Base-by-base conservation (phyloP, 2,888 invertebrate genomes). In the Andrena chrysosceles region DNA sequence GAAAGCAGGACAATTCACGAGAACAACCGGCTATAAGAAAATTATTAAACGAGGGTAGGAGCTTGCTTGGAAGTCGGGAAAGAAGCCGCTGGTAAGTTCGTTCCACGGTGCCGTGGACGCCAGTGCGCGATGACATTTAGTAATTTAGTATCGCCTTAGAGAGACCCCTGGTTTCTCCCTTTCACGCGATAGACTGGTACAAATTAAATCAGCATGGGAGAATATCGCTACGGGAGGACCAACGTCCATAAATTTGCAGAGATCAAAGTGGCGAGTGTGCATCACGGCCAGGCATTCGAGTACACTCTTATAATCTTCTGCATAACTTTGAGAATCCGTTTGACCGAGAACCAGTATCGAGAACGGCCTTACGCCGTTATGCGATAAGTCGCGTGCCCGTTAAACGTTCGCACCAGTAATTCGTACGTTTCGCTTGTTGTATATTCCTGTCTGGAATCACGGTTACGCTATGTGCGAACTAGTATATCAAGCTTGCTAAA, bases 301-400 rank as follows among this genome's bases (percentile, higher is more conserved):
- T 85, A 87, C 91, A 89, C 90, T 91, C 90, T 90, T 91, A 89
- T 92, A 91, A 90, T 90, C 91, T 87, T 90, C 90, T 90, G 91
- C 92, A 93, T 93, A 93, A 92, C 91, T 92, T 91, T 89, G 88
- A 88, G 90, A 89, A 91, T 90, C 91, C 92, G 91, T 90, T 93
- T 93, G 93, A 93, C 93, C 93, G 93, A 93, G 92, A 93, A 92
- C 91, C 89, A 90, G 87, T 89, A 89, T 89, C 89, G 87, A 86
- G 89, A 89, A 89, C 89, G 81, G 91, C 90, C 89, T 90, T 90
- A 91, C 91, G 91, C 93, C 93, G 93, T 93, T 93, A 92, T 90
- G 91, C 91, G 93, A 93, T 93, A 93, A 93, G 91, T 86, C 88
- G 85, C 90, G 90, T 89, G 91, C 92, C 92, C 91, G 91, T 91